A percentile compares a stretch with the other conserved stretches of the same genome.
These are phyloP conservation scores for Actias luna DNA, from an alignment of 2,888 invertebrate species.

Conservation along the genomic window DNA sequence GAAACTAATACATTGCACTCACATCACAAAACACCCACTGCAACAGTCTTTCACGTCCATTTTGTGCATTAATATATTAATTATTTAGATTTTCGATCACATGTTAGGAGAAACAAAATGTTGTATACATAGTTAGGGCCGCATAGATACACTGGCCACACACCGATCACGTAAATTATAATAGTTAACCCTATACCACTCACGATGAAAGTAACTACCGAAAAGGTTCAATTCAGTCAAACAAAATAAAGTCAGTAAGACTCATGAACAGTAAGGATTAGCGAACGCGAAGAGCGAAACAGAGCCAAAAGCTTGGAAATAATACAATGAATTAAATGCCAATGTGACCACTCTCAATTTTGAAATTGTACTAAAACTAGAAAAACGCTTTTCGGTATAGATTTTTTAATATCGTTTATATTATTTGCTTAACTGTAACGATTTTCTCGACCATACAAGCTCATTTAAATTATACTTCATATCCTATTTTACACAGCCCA, in stretches of 20 bases:
- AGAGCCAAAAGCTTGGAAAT: slow-evolving; percentile 36
- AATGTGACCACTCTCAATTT: neutral
- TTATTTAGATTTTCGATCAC: slow-evolving; percentile 71
- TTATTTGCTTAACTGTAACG: no score
- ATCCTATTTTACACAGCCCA: no score
- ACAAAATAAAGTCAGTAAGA: slow-evolving; percentile 25
- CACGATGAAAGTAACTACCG: slow-evolving; percentile 38
- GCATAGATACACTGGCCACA: slow-evolving; percentile 4
- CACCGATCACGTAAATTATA: slow-evolving; percentile 35
- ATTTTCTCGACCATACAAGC: no score
- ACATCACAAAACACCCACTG: slow-evolving; percentile 63
- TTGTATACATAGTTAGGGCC: slow-evolving; percentile 16
- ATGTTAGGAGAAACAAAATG: slow-evolving; percentile 47
- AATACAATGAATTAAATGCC: slow-evolving; percentile 32
- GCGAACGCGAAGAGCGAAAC: slow-evolving; percentile 36
- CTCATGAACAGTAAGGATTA: slow-evolving; percentile 33
- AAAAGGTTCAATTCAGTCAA: slow-evolving; percentile 25
- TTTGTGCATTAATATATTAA: slow-evolving; percentile 60
- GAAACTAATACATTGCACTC: slow-evolving; percentile 35
- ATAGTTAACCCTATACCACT: slow-evolving; percentile 47
- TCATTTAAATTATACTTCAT: no score
- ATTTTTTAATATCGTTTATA: no score
- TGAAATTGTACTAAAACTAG: neutral
- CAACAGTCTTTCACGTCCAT: slow-evolving; percentile 66
- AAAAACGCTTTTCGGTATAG: no score